These are phyloP conservation scores for Leucophora obtusa DNA, from an alignment of 2,888 invertebrate genomes.

Conservation along the genomic window DNA sequence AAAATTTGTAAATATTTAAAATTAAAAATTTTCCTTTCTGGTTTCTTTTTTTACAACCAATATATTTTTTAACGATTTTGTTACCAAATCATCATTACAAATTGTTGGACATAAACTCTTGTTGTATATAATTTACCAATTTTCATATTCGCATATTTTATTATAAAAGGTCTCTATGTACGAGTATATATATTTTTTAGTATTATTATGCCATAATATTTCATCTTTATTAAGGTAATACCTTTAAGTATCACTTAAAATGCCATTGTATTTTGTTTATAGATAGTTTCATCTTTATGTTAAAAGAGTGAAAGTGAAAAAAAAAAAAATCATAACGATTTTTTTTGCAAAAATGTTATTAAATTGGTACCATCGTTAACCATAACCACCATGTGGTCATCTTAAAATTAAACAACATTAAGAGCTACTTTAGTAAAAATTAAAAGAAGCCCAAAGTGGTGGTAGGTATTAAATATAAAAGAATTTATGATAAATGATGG, in stretches of 20 bases:
- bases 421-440: constrained; percentile 23
- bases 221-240: constrained; percentile 49
- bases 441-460: background rate
- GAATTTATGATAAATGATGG: too few relatives aligned
- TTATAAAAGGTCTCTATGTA: background rate
- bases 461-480: background rate
- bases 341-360: constrained; percentile 28
- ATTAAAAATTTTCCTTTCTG: too few relatives aligned
- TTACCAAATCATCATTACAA: background rate
- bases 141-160: background rate
- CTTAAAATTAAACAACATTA: constrained; percentile 22
- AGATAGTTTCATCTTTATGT: background rate
- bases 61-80: background rate
- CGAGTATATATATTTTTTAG: background rate
- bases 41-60: too few relatives aligned
- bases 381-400: constrained; percentile 51
- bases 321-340: background rate
- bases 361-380: constrained; percentile 59
- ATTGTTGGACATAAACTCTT: background rate
- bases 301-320: background rate
- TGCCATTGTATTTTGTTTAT: background rate
- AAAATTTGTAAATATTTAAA: too few relatives aligned
- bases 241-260: constrained; percentile 3
- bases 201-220: constrained; percentile 57
- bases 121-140: background rate